phyloP scores from a whole-genome alignment of 2,113 vertebrate species.

The Accipiter virgatus region DNA sequence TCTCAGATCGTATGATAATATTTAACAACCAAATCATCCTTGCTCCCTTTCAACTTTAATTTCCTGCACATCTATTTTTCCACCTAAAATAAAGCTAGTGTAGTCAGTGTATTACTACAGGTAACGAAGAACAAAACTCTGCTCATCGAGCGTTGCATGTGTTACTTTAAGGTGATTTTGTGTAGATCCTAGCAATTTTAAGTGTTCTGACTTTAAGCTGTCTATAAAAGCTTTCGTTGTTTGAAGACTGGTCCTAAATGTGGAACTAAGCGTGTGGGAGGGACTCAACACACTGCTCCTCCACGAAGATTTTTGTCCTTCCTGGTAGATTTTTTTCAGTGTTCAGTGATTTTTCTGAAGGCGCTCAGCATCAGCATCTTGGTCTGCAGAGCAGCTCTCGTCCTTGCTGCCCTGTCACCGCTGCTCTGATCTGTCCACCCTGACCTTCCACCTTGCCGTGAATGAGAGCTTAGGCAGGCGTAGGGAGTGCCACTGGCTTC shows the following conservation, averaged over 20 bases:
- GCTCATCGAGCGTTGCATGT: not conserved
- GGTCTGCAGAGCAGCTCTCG: slow-evolving; percentile 44
- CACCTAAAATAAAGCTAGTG: not conserved
- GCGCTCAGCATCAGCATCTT: slow-evolving; percentile 42
- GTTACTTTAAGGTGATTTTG: not conserved
- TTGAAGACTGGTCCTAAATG: slow-evolving; percentile 65
- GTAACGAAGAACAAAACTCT: not conserved
- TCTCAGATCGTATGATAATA: not conserved
- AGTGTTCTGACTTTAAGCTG: not conserved
- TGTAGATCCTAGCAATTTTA: not conserved
- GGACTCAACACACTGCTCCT: slow-evolving; percentile 68
- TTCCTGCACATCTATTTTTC: not conserved
- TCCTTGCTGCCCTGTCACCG: slow-evolving; percentile 37
- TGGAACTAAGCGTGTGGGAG: slow-evolving; percentile 77
- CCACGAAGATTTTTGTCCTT: slow-evolving; percentile 74
- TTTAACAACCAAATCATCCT: not conserved
- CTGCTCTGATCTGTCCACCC: slow-evolving; percentile 64
- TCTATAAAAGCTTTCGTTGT: slow-evolving; percentile 9
- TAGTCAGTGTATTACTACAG: not conserved
- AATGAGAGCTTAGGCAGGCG: slow-evolving; percentile 63
- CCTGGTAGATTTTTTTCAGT: slow-evolving; percentile 67
- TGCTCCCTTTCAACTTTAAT: not conserved
- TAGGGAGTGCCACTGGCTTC: slow-evolving; percentile 55
- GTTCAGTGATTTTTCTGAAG: slow-evolving; percentile 52
- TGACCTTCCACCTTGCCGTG: slow-evolving; percentile 75